Conservation (phyloP, 2,113 vertebrate species). For the Oreotrochilus melanogaster region DNA sequence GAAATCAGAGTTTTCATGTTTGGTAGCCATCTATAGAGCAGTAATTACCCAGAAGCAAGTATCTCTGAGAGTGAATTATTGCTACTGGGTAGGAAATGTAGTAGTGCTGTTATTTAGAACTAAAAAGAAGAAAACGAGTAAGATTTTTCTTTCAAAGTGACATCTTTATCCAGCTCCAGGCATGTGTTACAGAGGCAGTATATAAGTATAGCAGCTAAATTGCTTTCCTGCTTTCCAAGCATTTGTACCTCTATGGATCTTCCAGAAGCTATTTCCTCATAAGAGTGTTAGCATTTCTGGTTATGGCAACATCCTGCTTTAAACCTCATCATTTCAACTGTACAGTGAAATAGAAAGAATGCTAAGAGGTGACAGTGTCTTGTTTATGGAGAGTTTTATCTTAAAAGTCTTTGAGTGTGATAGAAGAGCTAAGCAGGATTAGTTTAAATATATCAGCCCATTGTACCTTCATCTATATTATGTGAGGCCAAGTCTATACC, state of each 20-base stretch:
- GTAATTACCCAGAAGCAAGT: background rate
- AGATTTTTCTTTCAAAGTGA: background rate
- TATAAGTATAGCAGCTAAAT: background rate
- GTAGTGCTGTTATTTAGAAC: background rate
- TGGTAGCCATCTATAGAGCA: background rate
- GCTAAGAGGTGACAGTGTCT: background rate
- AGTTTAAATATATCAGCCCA: background rate
- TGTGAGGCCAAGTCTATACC: background rate
- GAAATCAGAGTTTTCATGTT: background rate
- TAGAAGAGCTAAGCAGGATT: background rate
- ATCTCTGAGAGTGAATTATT: background rate
- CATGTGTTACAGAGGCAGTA: background rate
- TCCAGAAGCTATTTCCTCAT: background rate
- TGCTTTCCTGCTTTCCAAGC: background rate
- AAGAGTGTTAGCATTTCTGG: background rate
- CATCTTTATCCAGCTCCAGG: background rate
- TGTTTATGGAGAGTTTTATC: background rate
- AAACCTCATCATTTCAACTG: background rate
- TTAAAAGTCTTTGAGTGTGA: background rate
- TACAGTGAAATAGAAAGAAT: background rate
- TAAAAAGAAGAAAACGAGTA: slow-evolving; percentile 6
- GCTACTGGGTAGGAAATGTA: background rate
- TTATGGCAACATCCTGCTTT: background rate
- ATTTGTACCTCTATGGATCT: background rate
- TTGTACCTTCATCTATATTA: background rate